Evolutionary conservation across 1,140 invertebrate species (phyloP).

Genomic region (Eumeta japonica): DNA sequence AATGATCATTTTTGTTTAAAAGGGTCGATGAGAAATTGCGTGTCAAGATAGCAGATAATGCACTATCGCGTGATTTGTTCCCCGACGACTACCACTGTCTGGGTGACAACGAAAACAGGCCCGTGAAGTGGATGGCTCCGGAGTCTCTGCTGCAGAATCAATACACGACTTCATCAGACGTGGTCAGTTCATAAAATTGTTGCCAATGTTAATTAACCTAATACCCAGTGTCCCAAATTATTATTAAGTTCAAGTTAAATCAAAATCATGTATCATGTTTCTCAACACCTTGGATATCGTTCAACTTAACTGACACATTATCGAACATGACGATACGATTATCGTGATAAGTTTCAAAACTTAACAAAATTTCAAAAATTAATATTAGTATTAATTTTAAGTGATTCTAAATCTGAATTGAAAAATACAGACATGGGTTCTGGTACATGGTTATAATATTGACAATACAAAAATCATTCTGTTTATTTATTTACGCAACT

Average conservation of each 20-base stretch:
- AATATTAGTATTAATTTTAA: too few relatives aligned
- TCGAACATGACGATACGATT: not conserved
- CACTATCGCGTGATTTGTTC: conserved; percentile 87
- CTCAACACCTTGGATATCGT: not conserved
- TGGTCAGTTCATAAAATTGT: conserved; percentile 75
- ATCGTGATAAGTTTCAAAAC: too few relatives aligned
- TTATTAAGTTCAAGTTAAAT: not conserved
- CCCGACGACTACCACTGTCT: conserved; percentile 93
- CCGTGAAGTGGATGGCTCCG: conserved; percentile 94
- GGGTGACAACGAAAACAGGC: conserved; percentile 91
- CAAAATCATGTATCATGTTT: not conserved
- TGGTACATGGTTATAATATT: not conserved
- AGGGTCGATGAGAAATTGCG: conserved; percentile 80
- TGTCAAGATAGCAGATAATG: conserved; percentile 86
- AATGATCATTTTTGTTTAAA: conserved; percentile 18
- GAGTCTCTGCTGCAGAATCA: conserved; percentile 80
- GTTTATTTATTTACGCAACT: not conserved
- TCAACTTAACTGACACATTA: not conserved
- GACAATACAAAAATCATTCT: not conserved
- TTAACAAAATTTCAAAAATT: too few relatives aligned
- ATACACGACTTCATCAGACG: conserved; percentile 79
- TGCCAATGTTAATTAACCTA: too few relatives aligned
- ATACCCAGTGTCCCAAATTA: not conserved
- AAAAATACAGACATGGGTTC: not conserved
- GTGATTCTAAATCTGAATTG: not conserved